These are phyloP conservation scores for Gopherus evgoodei DNA, from an alignment of 2,113 vertebrate species.

Conservation along the genomic window DNA sequence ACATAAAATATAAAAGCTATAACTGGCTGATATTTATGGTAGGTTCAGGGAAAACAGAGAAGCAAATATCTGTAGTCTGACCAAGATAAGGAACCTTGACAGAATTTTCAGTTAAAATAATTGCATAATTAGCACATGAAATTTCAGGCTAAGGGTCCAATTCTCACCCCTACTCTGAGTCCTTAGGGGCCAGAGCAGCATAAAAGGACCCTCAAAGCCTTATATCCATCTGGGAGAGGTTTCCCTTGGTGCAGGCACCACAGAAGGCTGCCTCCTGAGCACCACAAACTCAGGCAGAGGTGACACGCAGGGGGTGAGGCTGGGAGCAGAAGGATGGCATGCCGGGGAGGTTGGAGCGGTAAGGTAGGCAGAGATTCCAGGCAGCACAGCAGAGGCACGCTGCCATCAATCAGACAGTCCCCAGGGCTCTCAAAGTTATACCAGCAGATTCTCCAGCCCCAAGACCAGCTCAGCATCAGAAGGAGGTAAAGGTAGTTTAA, in stretches of 20 bases:
- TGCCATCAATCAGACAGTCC: neutral
- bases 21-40: neutral
- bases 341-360: neutral
- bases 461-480: neutral
- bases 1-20: neutral
- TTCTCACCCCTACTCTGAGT: neutral
- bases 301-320: neutral
- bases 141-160: neutral
- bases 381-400: neutral
- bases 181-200: neutral
- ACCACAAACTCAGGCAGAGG: too few species aligned
- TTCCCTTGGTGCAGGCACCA: neutral
- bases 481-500: neutral
- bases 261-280: neutral
- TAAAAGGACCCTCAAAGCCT: neutral
- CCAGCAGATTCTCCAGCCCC: neutral
- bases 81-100: neutral
- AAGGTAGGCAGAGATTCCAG: neutral
- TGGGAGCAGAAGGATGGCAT: neutral
- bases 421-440: neutral
- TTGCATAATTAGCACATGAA: neutral
- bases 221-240: neutral
- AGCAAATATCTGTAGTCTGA: neutral
- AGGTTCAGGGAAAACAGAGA: neutral
- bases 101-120: neutral